Base-by-base conservation (phyloP, 2,888 invertebrate genomes). In the Xestia xanthographa region DNA sequence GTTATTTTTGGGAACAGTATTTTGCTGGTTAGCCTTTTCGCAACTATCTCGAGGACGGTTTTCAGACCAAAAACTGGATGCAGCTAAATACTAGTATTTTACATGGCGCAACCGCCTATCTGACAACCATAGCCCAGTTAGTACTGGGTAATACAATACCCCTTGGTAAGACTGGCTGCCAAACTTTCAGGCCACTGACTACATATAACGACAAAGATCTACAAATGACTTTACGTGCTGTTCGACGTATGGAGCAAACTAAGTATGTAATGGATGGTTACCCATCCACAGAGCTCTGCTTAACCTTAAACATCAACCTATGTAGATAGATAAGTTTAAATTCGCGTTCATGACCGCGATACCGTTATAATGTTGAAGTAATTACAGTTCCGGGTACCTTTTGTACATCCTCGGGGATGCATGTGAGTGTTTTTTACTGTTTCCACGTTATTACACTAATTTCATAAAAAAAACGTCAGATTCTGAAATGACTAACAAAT, bases 381-480 rank as follows among this genome's bases (percentile, higher is more conserved):
- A 77, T n/a, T 68, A 41, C 45, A 63, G n/a, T 56, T 43, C 22
- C 34, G 48, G 17, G 22, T 56, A 56, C 11, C 0, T 22, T 56
- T 45, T 26, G 29, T 9, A 26, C 26, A 43, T 26, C 56, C 26
- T 53, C 12, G 14, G 45, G 63, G 80, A 72, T 14, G 17, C 22
- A 11, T 26, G 48, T 34, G 48, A 77, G 80, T 80, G 45, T 38
- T 53, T 80, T 80, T 74, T 53, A 62, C 74, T 62, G 60, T 80
- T 50, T 66, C 5, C 43, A 3, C 4, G 43, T 45, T 53, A 80
- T 53, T 29, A 26, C 41, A 22, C 22, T 50, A 73, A 60, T 58
- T 62, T 38, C 12, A n/a, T 48, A 34, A 48, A 72, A 80, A 56
- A 72, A 80, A 56, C 22, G 5, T 74, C 48, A 53, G 9, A 20